Conservation (phyloP, 2,113 vertebrate genomes). For the Charina bottae region DNA sequence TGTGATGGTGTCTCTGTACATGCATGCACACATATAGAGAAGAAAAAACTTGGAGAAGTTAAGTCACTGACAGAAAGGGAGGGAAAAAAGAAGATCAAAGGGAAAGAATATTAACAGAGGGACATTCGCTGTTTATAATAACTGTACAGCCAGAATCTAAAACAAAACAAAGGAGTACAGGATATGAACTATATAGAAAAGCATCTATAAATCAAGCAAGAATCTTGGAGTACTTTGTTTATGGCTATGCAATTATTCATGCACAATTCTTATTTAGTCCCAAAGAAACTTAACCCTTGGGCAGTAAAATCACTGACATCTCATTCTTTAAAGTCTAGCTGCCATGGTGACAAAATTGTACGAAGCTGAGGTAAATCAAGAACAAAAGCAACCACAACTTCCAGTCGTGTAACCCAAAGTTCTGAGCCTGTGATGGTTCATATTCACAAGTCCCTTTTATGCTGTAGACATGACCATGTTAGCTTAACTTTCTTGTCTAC, state of each 20-base stretch:
- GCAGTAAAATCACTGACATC: fast-evolving
- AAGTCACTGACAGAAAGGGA: background rate
- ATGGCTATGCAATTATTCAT: background rate
- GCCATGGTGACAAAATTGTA: background rate
- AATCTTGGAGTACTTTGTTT: fast-evolving
- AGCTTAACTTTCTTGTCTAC: background rate
- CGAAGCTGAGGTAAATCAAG: too few relatives aligned
- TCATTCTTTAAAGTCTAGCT: background rate
- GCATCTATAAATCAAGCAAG: background rate
- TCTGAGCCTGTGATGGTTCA: background rate
- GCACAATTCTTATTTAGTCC: background rate
- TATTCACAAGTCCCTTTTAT: background rate
- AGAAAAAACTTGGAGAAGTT: background rate
- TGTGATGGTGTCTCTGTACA: background rate
- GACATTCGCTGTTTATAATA: background rate
- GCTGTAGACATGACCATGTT: background rate
- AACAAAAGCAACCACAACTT: background rate
- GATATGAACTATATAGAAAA: constrained; percentile 10
- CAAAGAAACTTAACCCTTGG: background rate
- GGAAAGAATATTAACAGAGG: background rate
- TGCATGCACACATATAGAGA: background rate
- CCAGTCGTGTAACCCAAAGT: background rate
- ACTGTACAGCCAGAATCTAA: background rate
- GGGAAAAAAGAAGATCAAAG: background rate
- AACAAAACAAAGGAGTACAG: constrained; percentile 10